Evolutionary conservation across 2,113 vertebrate genomes (phyloP), one percentile per base, ranked within the genome.

Genomic region (Galeopterus variegatus): DNA sequence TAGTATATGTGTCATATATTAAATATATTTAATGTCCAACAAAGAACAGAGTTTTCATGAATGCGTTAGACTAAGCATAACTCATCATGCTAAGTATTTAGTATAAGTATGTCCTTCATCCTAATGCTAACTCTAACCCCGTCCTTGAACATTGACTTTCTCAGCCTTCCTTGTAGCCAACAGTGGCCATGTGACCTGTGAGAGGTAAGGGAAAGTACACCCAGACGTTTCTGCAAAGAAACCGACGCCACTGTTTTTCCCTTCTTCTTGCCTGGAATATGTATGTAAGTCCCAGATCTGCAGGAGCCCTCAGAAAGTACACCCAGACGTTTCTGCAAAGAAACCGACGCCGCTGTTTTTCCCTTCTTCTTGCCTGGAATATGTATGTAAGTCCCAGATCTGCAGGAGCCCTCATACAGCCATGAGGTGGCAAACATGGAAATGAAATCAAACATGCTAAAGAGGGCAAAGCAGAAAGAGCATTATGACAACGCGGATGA

Each of bases 31-130:
- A 73, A 76, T 94, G 77, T 23, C 11, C 18, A 90, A 54, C 23
- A 36, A 90, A 82, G 50, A 79, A 81, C 17, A 93, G 56, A 95
- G 52, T 90, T 84, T 83, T 96, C 48, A 76, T 58, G 12, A 75
- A 80, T 48, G 58, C 18, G 50, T 83, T 83, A 52, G 65, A 70
- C 33, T 17, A 67, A 88, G 31, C 8, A 69, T 92, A 95, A 76
- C 6, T 89, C 45, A 65, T 10, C 41, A 23, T 31, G 33, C 45
- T 85, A 82, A 82, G n/a, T 33, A 73, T n/a, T 67, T 33, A n/a
- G 15, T 62, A 10, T 75, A 89, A 77, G 3, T n/a, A 60, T 52
- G 18, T 56, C 50, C n/a, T 33, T 70, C 26, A 36, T 92, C 75
- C 65, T 92, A 89, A 79, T 54, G 13, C 33, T 80, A 93, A 80